Base-by-base conservation (phyloP, 2,797 vertebrate genomes). In the Acanthornis magna region DNA sequence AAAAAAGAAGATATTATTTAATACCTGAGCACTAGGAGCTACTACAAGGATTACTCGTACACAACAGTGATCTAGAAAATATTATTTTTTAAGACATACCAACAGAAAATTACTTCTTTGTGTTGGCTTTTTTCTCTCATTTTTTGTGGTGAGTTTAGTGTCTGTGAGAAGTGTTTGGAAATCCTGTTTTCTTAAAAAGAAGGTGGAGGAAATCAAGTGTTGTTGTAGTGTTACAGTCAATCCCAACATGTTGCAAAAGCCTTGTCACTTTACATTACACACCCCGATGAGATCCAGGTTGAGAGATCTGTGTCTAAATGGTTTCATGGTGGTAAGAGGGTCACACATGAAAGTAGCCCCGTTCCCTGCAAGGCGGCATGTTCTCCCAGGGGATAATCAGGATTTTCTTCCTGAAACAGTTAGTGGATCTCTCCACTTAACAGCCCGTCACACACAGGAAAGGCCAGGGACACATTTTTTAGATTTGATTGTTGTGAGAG, bases 301-400 rank as follows among this genome's bases (percentile, higher is more conserved):
- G 80, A 40, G 65, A 86, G 66, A 85, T 65, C 68, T 79, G 36
- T 88, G 83, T 86, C 87, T 51, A 85, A 95, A 78, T 50, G 75
- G 85, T 94, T 96, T 91, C 78, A 74, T 62, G 76, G 63, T 83
- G 55, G 62, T 67, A 91, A 88, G 62, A 79, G 62, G 88, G 93
- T 88, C 75, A 83, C 40, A 89, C 63, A 90, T 75, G 72, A 87
- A 97, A 93, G 85, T 42, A 93, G 85, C 6, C 42, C 16, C 55
- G 79, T 84, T 92, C 71, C 48, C 83, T 85, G 38, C 19, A 68
- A 88, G 83, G 71, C 5, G 0, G 34, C 29, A 26, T 79, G 55
- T 89, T 85, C 42, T 94, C 88, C 61, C 72, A 74, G 45, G 90
- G 92, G 72, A 88, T 85, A 95, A 93, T 88, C 67, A 79, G 76